phyloP scores from a whole-genome alignment of 1,140 invertebrate genomes.

The Tenebrio molitor region DNA sequence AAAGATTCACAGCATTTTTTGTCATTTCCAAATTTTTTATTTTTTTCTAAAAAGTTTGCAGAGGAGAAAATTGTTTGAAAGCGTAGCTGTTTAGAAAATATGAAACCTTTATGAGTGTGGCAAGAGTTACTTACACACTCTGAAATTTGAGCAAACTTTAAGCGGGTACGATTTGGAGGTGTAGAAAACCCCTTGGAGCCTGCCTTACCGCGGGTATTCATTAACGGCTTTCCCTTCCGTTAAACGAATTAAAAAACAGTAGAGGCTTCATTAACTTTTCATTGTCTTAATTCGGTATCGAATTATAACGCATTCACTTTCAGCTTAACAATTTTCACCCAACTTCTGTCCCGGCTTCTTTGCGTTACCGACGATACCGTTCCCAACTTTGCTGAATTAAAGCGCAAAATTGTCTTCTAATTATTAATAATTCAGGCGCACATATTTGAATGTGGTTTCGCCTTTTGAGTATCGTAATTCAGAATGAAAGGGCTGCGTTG shows the following conservation, averaged over 20 bases:
- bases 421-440: too few relatives aligned
- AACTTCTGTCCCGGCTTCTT: background rate
- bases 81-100: background rate
- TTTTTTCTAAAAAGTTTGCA: too few relatives aligned
- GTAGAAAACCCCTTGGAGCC: too few relatives aligned
- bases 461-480: background rate
- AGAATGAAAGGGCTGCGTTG: background rate
- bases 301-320: conserved; percentile 22
- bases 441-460: background rate
- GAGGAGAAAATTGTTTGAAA: too few relatives aligned
- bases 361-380: background rate
- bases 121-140: too few relatives aligned
- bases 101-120: too few relatives aligned
- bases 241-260: conserved; percentile 27
- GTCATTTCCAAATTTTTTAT: too few relatives aligned
- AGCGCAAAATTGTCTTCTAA: background rate
- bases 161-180: too few relatives aligned
- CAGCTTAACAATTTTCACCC: background rate
- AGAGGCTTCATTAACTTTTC: conserved; percentile 17
- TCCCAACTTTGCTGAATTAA: background rate
- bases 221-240: conserved; percentile 13
- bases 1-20: too few relatives aligned
- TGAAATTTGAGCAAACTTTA: too few relatives aligned
- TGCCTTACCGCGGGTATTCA: conserved; percentile 8
- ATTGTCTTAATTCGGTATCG: conserved; percentile 15